phyloP scores from a whole-genome alignment of 2,888 invertebrate genomes.

The Limenitis camilla region DNA sequence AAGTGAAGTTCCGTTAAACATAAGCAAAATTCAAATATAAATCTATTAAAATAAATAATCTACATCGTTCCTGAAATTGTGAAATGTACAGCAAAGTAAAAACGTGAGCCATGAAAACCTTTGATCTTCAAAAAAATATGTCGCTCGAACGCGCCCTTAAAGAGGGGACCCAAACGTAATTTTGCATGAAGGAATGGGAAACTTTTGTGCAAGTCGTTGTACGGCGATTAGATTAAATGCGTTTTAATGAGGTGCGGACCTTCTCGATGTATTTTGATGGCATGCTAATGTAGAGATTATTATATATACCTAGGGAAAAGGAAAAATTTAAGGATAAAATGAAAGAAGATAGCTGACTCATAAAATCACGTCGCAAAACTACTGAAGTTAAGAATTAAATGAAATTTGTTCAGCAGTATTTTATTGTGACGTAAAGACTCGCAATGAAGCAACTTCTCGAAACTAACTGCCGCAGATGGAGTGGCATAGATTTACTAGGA shows the following conservation, averaged over 20 bases:
- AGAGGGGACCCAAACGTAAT: constrained; percentile 54
- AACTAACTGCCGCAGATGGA: too few relatives aligned
- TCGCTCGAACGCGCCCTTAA: constrained; percentile 23
- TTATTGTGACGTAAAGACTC: too few relatives aligned
- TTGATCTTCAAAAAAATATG: constrained; percentile 12
- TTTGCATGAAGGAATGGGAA: constrained; percentile 68
- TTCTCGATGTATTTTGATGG: constrained; percentile 21
- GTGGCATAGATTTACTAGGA: too few relatives aligned
- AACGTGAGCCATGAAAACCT: constrained; percentile 2
- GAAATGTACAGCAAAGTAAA: background rate
- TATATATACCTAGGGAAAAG: background rate
- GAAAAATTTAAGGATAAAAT: too few relatives aligned
- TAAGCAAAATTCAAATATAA: too few relatives aligned
- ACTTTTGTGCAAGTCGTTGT: constrained; percentile 50
- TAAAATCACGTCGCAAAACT: too few relatives aligned
- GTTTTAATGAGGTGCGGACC: constrained; percentile 38
- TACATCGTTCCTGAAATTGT: background rate
- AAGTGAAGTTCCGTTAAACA: too few relatives aligned
- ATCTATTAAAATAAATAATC: too few relatives aligned
- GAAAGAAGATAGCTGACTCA: too few relatives aligned
- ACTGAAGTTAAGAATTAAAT: too few relatives aligned
- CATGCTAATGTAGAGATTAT: constrained; percentile 6
- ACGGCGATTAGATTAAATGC: constrained; percentile 27
- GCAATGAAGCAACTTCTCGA: too few relatives aligned
- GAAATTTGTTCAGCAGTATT: too few relatives aligned